These are phyloP conservation scores for Hirudo medicinalis DNA, from an alignment of 1,140 invertebrate genomes.

Conservation along the genomic window DNA sequence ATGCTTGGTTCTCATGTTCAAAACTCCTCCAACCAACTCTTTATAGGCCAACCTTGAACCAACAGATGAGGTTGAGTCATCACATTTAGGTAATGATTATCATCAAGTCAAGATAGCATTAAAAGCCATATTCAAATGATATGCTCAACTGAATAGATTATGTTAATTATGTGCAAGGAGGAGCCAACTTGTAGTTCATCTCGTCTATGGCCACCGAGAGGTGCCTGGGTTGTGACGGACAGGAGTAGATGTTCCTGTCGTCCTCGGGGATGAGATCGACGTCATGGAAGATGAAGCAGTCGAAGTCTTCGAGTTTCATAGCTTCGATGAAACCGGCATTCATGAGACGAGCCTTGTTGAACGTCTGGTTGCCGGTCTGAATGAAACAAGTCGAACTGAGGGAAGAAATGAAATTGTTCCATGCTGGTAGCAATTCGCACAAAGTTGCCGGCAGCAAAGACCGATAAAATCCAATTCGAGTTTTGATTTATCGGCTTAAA, in stretches of 20 bases:
- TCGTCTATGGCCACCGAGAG: slow-evolving; percentile 87
- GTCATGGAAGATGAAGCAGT: slow-evolving; percentile 87
- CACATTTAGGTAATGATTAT: no score
- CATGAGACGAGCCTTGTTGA: slow-evolving; percentile 83
- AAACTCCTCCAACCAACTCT: slow-evolving; percentile 65
- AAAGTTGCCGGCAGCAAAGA: no score
- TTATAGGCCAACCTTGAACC: slow-evolving; percentile 64
- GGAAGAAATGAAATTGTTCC: not conserved
- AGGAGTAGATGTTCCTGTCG: slow-evolving; percentile 71
- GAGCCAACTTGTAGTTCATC: slow-evolving; percentile 73
- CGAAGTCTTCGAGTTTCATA: slow-evolving; percentile 51
- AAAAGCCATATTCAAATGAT: not conserved
- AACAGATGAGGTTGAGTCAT: no score
- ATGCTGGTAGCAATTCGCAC: not conserved
- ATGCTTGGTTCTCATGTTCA: slow-evolving; percentile 47
- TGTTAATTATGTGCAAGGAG: not conserved
- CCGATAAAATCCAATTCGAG: no score
- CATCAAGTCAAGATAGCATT: no score
- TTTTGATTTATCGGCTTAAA: no score
- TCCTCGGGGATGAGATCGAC: slow-evolving; percentile 83
- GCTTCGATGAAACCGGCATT: slow-evolving; percentile 78
- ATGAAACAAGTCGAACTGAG: slow-evolving; percentile 31
- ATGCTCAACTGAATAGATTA: not conserved
- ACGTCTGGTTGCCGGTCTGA: slow-evolving; percentile 50
- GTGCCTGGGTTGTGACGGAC: slow-evolving; percentile 74